Conservation (phyloP, 2,888 invertebrate genomes). For the Oscheius sp. region DNA sequence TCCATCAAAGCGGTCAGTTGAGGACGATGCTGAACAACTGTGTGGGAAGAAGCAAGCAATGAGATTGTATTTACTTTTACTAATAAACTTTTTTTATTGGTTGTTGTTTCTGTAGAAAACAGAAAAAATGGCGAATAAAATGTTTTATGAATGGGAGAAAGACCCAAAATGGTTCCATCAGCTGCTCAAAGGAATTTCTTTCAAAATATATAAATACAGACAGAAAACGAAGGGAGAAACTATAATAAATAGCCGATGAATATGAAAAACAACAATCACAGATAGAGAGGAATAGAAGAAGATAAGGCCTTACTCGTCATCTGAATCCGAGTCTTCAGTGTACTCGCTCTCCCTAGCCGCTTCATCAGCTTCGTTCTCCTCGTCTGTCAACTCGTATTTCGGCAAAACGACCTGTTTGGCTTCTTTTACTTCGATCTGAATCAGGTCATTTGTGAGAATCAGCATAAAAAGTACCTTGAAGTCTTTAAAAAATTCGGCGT, state of each 20-base stretch:
- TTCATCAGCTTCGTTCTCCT: conserved; percentile 61
- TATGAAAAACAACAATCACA: background rate
- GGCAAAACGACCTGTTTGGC: conserved; percentile 79
- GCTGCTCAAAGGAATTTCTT: too few species aligned
- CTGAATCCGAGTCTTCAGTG: conserved; percentile 59
- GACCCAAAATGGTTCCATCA: background rate
- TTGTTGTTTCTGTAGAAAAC: background rate
- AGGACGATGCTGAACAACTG: conserved; percentile 40
- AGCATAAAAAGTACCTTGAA: conserved; percentile 79
- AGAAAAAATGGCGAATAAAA: background rate
- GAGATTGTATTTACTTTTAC: too few species aligned
- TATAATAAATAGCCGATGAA: background rate
- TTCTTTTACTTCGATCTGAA: conserved; percentile 91
- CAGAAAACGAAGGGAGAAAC: background rate
- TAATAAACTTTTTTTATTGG: too few species aligned
- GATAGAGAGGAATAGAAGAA: background rate
- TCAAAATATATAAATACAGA: too few species aligned
- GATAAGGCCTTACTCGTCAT: conserved; percentile 32
- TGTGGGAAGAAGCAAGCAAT: too few species aligned
- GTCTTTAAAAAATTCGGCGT: conserved; percentile 93
- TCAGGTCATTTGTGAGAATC: conserved; percentile 27
- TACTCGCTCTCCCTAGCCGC: conserved; percentile 53
- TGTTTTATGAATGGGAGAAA: background rate
- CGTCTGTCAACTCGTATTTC: conserved; percentile 77
- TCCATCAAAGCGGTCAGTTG: conserved; percentile 70